Percentiles rank a stretch among this genome's conserved stretches.
Evolutionary conservation across 2,113 vertebrate species (phyloP).

Genomic region (Gavia stellata): DNA sequence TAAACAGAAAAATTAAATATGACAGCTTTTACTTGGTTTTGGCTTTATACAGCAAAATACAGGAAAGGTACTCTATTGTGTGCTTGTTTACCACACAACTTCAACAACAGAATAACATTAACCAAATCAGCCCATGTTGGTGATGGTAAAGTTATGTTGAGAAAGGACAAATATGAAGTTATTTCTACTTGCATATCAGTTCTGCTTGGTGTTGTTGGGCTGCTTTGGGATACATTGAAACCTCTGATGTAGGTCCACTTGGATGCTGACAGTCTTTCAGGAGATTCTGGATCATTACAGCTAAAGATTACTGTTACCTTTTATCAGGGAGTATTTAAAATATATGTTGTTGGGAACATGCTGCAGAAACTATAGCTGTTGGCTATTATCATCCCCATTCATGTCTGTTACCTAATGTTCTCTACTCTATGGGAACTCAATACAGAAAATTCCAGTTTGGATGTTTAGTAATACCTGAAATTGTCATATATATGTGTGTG

Average conservation of each 20-base stretch:
- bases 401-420: not conserved
- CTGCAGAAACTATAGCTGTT: not conserved
- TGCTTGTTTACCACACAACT: not conserved
- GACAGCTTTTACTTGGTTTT: not conserved
- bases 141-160: not conserved
- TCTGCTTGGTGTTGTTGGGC: not conserved
- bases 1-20: not conserved
- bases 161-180: not conserved
- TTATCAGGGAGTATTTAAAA: not conserved
- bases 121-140: not conserved
- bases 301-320: not conserved
- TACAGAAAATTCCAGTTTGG: not conserved
- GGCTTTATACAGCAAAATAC: not conserved
- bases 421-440: not conserved
- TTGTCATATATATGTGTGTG: not conserved
- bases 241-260: not conserved
- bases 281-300: not conserved
- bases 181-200: not conserved
- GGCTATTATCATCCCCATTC: not conserved
- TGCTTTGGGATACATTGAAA: not conserved
- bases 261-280: not conserved
- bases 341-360: not conserved
- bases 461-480: not conserved
- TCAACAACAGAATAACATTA: not conserved
- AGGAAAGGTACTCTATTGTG: not conserved